Percentiles rank a stretch among this genome's conserved stretches.
These are phyloP conservation scores for Pteria penguin DNA, from an alignment of 2,888 invertebrate genomes.

Conservation along the genomic window DNA sequence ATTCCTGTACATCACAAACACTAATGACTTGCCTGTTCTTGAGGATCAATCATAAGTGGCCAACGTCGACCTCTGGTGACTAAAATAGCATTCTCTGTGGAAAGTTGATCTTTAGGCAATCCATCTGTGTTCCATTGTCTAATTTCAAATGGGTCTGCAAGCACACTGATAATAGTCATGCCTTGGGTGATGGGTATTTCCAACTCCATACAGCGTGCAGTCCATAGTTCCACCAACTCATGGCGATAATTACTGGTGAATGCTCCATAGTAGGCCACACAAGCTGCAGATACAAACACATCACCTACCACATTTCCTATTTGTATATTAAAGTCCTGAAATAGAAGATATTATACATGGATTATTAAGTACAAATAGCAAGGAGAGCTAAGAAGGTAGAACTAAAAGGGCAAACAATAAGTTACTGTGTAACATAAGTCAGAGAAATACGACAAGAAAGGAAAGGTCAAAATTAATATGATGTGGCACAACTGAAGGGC, in stretches of 20 bases:
- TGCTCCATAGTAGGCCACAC: slow-evolving; percentile 81
- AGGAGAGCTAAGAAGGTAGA: too few relatives aligned
- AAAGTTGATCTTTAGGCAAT: slow-evolving; percentile 79
- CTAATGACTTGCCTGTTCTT: slow-evolving; percentile 80
- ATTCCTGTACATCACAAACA: too few relatives aligned
- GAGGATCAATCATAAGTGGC: slow-evolving; percentile 81
- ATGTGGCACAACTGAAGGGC: too few relatives aligned
- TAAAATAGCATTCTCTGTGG: slow-evolving; percentile 80
- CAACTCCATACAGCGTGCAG: slow-evolving; percentile 84
- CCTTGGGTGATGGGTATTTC: slow-evolving; percentile 87
- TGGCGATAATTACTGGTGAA: slow-evolving; percentile 79
- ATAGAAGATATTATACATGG: too few relatives aligned
- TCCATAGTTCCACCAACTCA: slow-evolving; percentile 85
- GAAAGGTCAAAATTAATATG: too few relatives aligned
- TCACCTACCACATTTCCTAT: slow-evolving; percentile 80
- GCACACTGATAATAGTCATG: slow-evolving; percentile 83
- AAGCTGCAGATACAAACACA: slow-evolving; percentile 80
- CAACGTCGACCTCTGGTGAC: slow-evolving; percentile 80
- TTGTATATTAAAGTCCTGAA: slow-evolving; percentile 76
- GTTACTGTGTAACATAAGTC: too few relatives aligned
- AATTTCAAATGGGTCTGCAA: slow-evolving; percentile 83
- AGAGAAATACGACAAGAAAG: too few relatives aligned
- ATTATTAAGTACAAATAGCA: too few relatives aligned
- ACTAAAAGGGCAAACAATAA: too few relatives aligned
- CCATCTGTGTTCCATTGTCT: slow-evolving; percentile 82